Base-by-base conservation (phyloP, 2,888 invertebrate species). In the Cantharis lateralis region DNA sequence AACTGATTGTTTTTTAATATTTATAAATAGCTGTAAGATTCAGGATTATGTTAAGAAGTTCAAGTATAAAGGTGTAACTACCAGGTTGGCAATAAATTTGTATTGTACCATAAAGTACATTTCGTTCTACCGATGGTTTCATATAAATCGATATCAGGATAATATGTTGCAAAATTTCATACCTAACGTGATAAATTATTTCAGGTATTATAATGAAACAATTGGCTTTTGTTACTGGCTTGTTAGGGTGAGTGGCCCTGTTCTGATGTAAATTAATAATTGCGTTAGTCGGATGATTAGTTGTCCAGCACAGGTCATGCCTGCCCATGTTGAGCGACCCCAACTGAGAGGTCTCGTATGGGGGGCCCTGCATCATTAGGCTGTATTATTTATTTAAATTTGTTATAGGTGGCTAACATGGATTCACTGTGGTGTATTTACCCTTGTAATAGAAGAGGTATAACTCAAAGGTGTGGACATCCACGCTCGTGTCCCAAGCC, bases 221-320 rank as follows among this genome's bases (percentile, higher is more conserved):
- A 48, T 48, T 48, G 48, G 7, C 48, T 48, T 5, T 48, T 48
- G 48, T 48, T 48, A 48, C 1, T 32, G 4, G 48, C 48, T 48
- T 48, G 48, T 48, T 48, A 48, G 48, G 48, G 48, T 48, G 48
- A 48, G 48, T 48, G 48, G 48, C 32, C 10, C 11, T 11, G 73
- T 68, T 61, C 48, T 68, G 61, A 82, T 83, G 82, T 83, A 83
- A 84, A 85, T 84, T 84, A 84, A 83, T 84, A 84, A 84, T 84
- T 83, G 82, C 83, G 83, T 84, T 84, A 83, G 82, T 81, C 78
- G 80, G 80, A 82, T 82, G 84, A 84, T 84, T 83, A 83, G 83
- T 82, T 84, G 82, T 82, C 80, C 81, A 75, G 81, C 74, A 80
- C 77, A 81, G 71, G 77, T 72, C 72, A 68, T 69, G 71, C 15